Evolutionary conservation across 37 sponge, comb jelly and placozoan genomes (phyloP).

Genomic region (Geodia barretti): DNA sequence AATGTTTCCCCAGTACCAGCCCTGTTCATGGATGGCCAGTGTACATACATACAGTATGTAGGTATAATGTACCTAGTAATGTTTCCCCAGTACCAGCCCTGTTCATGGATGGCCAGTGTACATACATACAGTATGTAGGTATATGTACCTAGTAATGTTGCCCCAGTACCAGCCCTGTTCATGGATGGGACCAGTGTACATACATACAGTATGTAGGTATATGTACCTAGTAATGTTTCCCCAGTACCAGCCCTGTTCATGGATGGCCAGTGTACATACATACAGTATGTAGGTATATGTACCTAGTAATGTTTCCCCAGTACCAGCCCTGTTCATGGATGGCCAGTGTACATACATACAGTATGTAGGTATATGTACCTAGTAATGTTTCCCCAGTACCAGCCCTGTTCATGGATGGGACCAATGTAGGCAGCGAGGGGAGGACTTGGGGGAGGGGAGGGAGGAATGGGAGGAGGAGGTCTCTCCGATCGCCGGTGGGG

Average conservation of each 20-base stretch:
- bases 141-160: no score
- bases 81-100: no score
- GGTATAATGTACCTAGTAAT: slow-evolving; percentile 25
- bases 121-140: no score
- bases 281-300: no score
- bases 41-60: not conserved
- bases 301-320: no score
- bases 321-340: slow-evolving; percentile 61
- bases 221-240: slow-evolving; percentile 42
- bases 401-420: slow-evolving; percentile 26
- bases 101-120: no score
- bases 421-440: not conserved
- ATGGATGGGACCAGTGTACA: slow-evolving; percentile 14
- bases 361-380: slow-evolving; percentile 6
- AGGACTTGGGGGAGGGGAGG: slow-evolving; percentile 1
- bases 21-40: slow-evolving; percentile 26
- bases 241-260: no score
- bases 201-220: not conserved
- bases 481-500: not conserved
- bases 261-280: no score
- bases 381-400: slow-evolving; percentile 80
- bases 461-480: slow-evolving; percentile 6
- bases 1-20: slow-evolving; percentile 87
- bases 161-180: slow-evolving; percentile 81
- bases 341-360: slow-evolving; percentile 14